Evolutionary conservation across 1,140 invertebrate species (phyloP).

Genomic region (Anagrus nilaparvatae): DNA sequence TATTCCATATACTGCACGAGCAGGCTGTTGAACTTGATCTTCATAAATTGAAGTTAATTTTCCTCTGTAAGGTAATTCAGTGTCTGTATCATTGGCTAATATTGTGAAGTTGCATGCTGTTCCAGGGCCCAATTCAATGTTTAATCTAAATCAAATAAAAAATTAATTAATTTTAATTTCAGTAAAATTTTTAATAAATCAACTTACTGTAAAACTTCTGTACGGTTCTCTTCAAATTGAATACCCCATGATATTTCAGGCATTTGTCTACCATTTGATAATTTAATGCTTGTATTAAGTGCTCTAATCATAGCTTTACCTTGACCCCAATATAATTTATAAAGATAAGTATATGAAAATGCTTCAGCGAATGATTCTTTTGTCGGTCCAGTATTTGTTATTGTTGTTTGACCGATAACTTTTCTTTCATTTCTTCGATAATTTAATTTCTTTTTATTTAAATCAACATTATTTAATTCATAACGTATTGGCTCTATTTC

Average conservation of each 20-base stretch:
- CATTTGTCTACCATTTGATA: conserved; percentile 46
- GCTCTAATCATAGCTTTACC: conserved; percentile 64
- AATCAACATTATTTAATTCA: conserved; percentile 54
- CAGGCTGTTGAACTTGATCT: conserved; percentile 44
- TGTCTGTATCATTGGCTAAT: conserved; percentile 56
- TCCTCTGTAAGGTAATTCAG: conserved; percentile 61
- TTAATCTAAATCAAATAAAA: conserved; percentile 43
- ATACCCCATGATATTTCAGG: conserved; percentile 60
- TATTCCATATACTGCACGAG: conserved; percentile 28
- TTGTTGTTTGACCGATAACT: conserved; percentile 48
- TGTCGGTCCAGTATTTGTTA: conserved; percentile 50
- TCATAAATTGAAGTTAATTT: conserved; percentile 59
- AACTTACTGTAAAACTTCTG: conserved; percentile 47
- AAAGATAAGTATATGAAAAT: conserved; percentile 56
- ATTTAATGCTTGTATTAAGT: conserved; percentile 55
- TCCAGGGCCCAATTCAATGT: conserved; percentile 54
- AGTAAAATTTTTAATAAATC: background rate
- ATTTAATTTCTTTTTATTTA: conserved; percentile 47
- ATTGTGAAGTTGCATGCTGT: conserved; percentile 71
- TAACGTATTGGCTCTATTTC: conserved; percentile 69
- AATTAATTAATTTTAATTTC: background rate
- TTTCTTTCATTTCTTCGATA: conserved; percentile 40
- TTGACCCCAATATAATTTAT: conserved; percentile 65
- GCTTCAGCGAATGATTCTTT: conserved; percentile 53
- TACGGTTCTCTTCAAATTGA: conserved; percentile 44